Evolutionary conservation across 2,113 vertebrate species (phyloP).

Genomic region (Neolamprologus fasciatus): DNA sequence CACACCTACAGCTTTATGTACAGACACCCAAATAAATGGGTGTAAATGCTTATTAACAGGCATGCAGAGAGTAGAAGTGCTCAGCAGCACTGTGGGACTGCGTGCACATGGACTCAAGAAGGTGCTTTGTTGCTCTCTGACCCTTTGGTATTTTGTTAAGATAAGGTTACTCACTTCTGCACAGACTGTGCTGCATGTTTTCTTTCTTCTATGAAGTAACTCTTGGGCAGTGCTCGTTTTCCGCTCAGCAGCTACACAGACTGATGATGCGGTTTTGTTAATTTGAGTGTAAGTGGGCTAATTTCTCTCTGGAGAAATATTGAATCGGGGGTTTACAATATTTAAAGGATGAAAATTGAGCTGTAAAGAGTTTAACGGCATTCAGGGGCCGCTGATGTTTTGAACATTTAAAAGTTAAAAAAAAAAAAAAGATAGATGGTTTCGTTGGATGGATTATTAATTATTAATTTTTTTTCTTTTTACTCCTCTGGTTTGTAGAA

Average conservation of each 20-base stretch:
- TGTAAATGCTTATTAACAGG: neutral
- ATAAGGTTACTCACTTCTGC: neutral
- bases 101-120: neutral
- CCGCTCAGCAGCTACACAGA: neutral
- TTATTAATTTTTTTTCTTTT: no score
- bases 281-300: conserved; percentile 16
- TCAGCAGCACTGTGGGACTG: neutral
- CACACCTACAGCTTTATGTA: neutral
- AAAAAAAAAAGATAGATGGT: neutral
- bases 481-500: neutral
- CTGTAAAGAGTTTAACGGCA: neutral
- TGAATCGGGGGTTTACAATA: neutral
- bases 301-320: neutral
- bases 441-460: neutral
- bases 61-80: neutral
- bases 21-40: neutral
- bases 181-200: neutral
- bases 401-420: neutral
- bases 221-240: neutral
- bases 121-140: neutral
- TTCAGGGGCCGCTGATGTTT: neutral
- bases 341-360: neutral
- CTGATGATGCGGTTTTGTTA: neutral
- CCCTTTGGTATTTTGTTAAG: conserved; percentile 27
- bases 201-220: neutral